Base-by-base conservation (phyloP, 2,797 vertebrate genomes). In the Centropyge bicolor region DNA sequence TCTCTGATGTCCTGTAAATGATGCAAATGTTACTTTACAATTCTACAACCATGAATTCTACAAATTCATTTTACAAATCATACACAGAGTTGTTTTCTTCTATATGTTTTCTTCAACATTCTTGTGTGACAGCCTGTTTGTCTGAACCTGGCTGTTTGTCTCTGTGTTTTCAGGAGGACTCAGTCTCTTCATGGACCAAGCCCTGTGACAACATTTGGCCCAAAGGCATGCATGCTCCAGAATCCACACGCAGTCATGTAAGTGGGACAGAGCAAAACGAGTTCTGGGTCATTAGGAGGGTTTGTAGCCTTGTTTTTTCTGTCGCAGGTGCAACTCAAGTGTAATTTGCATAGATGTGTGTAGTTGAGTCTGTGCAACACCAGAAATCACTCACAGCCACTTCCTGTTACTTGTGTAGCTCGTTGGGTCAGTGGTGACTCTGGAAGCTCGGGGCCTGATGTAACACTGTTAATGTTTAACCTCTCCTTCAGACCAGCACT, bases 121-220 rank as follows among this genome's bases (percentile, higher is more conserved):
- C 11, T 20, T 66, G 17, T n/a, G 12, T 2, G 6, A 3, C 35
- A 55, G 31, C 7, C 36, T 10, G 1, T 0, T 9, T 17, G 8
- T 51, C 36, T 20, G 8, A 57, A 64, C 35, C 4, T 31, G 1
- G 43, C 27, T 43, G 20, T 66, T 52, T 72, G 14, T 46, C 45
- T 75, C 20, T 81, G 9, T 82, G 17, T 17, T 90, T 90, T 59
- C 73, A 99, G 98, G 95, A 97, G 98, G 88, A 97, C 94, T 0
- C 96, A 98, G 85, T 99, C 97, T 19, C 95, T 99, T 83, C 98
- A 99, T 27, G 98, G 98, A 94, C 98, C 98, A 52, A 97, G 97
- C 94, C 98, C 98, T 5, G 98, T 99, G 91, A 99, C 98, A 73
- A 99, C 97, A 0, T 99, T 99, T 57, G 98, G 98, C 93, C 98